Evolutionary conservation across 2,888 invertebrate species (phyloP), one percentile per base, ranked within the genome.

Genomic region (Heliothis peltigera): DNA sequence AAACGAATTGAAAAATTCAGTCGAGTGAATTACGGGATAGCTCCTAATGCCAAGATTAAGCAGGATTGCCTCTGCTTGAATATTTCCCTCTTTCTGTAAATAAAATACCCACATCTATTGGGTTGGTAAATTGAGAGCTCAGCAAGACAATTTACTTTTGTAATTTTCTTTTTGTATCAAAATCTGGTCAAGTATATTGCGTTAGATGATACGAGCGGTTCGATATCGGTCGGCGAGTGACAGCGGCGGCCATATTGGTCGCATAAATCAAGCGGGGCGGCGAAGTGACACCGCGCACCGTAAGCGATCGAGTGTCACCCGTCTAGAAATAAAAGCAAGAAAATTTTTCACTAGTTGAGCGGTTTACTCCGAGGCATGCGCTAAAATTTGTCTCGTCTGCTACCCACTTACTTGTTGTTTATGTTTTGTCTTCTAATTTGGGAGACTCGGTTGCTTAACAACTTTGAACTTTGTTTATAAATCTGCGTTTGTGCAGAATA

Each of bases 221-320:
- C 90, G 91, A 91, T 92, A 92, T 89, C 87, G 88, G 84, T 79
- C 77, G 86, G 77, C 88, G 90, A 92, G 89, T 93, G 94, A 93
- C 93, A 91, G 90, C 84, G 84, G 85, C 89, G 87, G 92, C 94
- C 94, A 94, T 94, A 94, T 94, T 94, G 94, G 91, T 89, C 90
- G 93, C 94, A 95, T 94, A 95, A 95, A 95, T 95, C 94, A 95
- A 92, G 90, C 89, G 84, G 84, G 84, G 86, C 85, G 89, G 87
- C 86, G 89, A 92, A 91, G 91, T 92, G 93, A 92, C 93, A 90
- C 87, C 87, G 87, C 86, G 85, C 85, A 86, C 90, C 91, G 90
- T 93, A 93, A 94, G 93, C 93, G 93, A 94, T 94, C 93, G 93
- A 89, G 90, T 94, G 94, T 94, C 93, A 91, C 88, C 86, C 89